These are phyloP conservation scores for Eleginops maclovinus DNA, from an alignment of 2,113 vertebrate genomes.

Conservation along the genomic window DNA sequence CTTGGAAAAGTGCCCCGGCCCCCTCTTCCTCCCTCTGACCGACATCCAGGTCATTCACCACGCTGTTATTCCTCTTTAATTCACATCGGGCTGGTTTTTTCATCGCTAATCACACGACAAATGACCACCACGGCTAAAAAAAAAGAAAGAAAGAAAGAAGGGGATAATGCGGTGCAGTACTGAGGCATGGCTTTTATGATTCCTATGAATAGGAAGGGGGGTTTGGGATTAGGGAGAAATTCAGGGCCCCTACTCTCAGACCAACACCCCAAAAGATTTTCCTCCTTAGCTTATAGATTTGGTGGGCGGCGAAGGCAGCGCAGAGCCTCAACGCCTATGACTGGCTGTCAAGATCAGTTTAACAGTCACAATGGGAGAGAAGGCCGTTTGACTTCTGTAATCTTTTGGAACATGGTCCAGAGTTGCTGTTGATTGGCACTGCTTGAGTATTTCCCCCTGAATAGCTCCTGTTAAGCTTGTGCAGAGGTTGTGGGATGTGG, in stretches of 20 bases:
- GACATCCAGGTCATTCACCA: conserved; percentile 82
- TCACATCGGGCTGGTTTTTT: conserved; percentile 75
- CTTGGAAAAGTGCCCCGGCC: conserved; percentile 42
- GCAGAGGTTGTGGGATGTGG: conserved; percentile 40
- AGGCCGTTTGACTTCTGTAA: conserved; percentile 81
- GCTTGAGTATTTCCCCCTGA: conserved; percentile 50
- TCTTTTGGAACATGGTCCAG: conserved; percentile 72
- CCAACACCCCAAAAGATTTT: conserved; percentile 76
- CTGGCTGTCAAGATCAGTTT: conserved; percentile 82
- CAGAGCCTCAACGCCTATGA: conserved; percentile 63
- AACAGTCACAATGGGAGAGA: conserved; percentile 79
- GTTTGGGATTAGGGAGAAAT: conserved; percentile 72
- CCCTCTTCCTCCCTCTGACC: conserved; percentile 61
- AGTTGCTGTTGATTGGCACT: conserved; percentile 68
- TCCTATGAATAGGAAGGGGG: conserved; percentile 63
- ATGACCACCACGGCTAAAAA: conserved; percentile 69
- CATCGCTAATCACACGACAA: conserved; percentile 81
- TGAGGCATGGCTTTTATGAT: conserved; percentile 77
- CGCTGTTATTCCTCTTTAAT: conserved; percentile 78
- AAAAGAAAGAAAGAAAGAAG: conserved; percentile 35
- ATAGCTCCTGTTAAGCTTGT: conserved; percentile 49
- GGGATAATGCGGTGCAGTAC: conserved; percentile 66
- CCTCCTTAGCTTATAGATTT: conserved; percentile 71
- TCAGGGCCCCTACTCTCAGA: conserved; percentile 63
- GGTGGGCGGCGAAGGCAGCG: conserved; percentile 60